These are phyloP conservation scores for Sebastolobus alascanus DNA, from an alignment of 2,797 vertebrate genomes.

Conservation along the genomic window DNA sequence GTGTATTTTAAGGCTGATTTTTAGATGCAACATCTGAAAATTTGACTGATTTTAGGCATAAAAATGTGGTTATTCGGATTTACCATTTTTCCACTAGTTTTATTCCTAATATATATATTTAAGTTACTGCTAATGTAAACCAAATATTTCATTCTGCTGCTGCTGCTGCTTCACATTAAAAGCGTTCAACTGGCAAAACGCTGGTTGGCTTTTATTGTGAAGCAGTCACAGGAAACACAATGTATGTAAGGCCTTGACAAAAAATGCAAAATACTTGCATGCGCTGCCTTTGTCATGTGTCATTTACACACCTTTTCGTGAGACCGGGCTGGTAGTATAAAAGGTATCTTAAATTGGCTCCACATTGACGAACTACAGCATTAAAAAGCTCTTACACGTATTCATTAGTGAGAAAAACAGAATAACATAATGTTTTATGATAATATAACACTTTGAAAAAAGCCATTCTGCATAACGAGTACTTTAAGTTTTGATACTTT, in stretches of 20 bases:
- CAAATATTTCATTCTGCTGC: neutral
- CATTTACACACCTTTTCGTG: no score
- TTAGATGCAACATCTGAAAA: neutral
- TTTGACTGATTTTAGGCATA: neutral
- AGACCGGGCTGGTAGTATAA: no score
- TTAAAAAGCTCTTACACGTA: no score
- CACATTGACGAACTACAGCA: fast-evolving
- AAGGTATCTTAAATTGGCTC: no score
- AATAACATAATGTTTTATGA: no score
- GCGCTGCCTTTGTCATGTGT: no score
- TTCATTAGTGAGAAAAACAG: no score
- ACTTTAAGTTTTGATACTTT: no score
- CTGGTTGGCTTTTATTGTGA: neutral
- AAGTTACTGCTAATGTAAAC: neutral
- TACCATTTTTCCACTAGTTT: fast-evolving
- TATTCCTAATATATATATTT: neutral
- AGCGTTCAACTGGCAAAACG: neutral
- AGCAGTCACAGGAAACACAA: neutral
- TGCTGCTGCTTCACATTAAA: neutral
- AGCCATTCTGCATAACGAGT: no score
- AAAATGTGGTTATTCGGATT: neutral
- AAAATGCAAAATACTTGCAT: neutral
- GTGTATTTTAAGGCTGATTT: neutral
- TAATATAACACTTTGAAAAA: no score
- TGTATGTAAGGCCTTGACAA: neutral